phyloP scores from a whole-genome alignment of 53 echinoderm and acorn worm genomes.

The Stichopus horrens region DNA sequence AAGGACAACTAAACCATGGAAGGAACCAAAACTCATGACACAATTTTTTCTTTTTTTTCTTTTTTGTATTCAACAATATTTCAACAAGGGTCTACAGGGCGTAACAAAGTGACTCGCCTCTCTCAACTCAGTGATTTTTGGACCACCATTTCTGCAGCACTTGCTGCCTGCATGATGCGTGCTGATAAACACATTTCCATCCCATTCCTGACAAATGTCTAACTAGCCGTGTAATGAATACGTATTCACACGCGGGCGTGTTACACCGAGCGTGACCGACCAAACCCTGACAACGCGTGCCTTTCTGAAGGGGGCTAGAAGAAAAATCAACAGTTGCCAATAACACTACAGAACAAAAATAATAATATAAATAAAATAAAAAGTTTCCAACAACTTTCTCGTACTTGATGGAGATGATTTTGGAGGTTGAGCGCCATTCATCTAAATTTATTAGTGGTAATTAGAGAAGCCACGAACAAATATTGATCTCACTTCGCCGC shows the following conservation, averaged over 20 bases:
- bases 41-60: too few species aligned
- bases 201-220: slow-evolving; percentile 30
- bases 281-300: slow-evolving; percentile 25
- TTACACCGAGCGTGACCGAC: slow-evolving; percentile 47
- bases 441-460: slow-evolving; percentile 62
- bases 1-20: too few species aligned
- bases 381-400: background rate
- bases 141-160: background rate
- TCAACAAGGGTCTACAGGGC: too few species aligned
- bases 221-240: slow-evolving; percentile 50
- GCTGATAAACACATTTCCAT: background rate
- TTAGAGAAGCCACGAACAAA: slow-evolving; percentile 51
- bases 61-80: too few species aligned
- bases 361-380: background rate
- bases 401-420: slow-evolving; percentile 4
- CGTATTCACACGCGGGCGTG: slow-evolving; percentile 34
- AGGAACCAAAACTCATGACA: too few species aligned
- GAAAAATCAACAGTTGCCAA: slow-evolving; percentile 42
- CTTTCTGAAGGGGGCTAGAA: background rate
- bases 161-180: too few species aligned
- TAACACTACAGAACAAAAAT: background rate
- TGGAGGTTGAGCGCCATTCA: slow-evolving; percentile 29
- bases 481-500: slow-evolving; percentile 51
- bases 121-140: background rate
- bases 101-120: too few species aligned